A percentile compares a stretch with the other conserved stretches of the same genome.
Evolutionary conservation across 2,113 vertebrate genomes (phyloP).

Genomic region (Furnarius figulus): DNA sequence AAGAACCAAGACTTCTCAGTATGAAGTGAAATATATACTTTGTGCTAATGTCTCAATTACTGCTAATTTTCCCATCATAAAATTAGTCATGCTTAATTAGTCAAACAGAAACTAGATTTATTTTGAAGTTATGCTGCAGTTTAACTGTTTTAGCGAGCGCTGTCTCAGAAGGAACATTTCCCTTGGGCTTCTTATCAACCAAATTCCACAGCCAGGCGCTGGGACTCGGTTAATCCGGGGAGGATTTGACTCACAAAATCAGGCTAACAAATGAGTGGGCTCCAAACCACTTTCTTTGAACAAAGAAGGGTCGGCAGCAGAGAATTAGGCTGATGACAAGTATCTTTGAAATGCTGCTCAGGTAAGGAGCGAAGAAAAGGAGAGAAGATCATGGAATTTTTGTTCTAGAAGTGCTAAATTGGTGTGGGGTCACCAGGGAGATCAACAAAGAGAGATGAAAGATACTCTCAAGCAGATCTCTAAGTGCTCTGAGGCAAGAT

Average conservation of each 20-base stretch:
- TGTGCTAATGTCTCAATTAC: constrained; percentile 64
- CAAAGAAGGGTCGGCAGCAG: constrained; percentile 11
- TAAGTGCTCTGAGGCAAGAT: background rate
- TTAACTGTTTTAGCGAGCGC: constrained; percentile 46
- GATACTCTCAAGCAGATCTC: background rate
- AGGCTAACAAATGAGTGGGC: constrained; percentile 24
- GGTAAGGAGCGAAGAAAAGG: constrained; percentile 22
- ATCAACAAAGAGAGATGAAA: constrained; percentile 34
- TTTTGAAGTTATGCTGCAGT: constrained; percentile 66
- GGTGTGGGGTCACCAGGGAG: background rate
- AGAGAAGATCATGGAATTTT: background rate
- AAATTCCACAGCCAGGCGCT: constrained; percentile 26
- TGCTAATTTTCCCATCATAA: constrained; percentile 70
- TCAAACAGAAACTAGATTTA: constrained; percentile 68
- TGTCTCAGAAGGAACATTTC: constrained; percentile 50
- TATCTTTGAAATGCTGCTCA: background rate
- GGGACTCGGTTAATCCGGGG: background rate
- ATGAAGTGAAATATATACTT: constrained; percentile 57
- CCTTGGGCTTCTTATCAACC: constrained; percentile 52
- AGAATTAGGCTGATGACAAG: constrained; percentile 34
- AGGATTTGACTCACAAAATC: constrained; percentile 44
- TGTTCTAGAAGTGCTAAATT: constrained; percentile 28
- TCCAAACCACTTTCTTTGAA: constrained; percentile 29
- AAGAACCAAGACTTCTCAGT: constrained; percentile 43
- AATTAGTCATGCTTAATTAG: constrained; percentile 71